Evolutionary conservation across 2,888 invertebrate genomes (phyloP).

Genomic region (Tuta absoluta): DNA sequence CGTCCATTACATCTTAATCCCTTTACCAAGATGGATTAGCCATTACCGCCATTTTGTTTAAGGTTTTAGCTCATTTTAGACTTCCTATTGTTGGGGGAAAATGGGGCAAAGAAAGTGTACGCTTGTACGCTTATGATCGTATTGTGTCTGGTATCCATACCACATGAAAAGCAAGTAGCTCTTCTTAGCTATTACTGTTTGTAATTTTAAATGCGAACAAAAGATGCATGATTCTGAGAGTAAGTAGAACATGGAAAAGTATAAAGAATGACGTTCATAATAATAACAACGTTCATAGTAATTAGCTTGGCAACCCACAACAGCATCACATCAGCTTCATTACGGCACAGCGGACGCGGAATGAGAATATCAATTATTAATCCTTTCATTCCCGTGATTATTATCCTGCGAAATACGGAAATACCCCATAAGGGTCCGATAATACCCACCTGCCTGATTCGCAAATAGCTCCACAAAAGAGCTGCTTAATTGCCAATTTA

Average conservation of each 20-base stretch:
- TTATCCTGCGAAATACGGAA: constrained; percentile 22
- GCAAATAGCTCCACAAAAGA: constrained; percentile 41
- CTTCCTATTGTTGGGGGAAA: background rate
- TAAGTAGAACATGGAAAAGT: no score
- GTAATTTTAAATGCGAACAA: no score
- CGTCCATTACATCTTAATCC: constrained; percentile 72
- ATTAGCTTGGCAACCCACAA: background rate
- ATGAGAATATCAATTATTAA: constrained; percentile 29
- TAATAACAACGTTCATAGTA: background rate
- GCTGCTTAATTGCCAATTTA: constrained; percentile 49
- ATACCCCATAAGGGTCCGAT: constrained; percentile 24
- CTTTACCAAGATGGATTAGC: constrained; percentile 56
- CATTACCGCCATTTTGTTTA: constrained; percentile 27
- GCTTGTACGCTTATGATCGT: no score
- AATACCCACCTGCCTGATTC: constrained; percentile 23
- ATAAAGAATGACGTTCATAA: background rate
- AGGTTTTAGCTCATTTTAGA: background rate
- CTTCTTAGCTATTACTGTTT: no score
- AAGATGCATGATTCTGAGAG: no score
- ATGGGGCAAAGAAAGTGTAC: background rate
- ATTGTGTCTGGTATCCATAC: no score
- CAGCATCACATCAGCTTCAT: constrained; percentile 10
- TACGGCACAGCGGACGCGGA: background rate
- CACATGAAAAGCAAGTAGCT: no score
- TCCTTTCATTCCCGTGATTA: constrained; percentile 26